Base-by-base conservation (phyloP, 2,113 vertebrate species). In the Passer domesticus region DNA sequence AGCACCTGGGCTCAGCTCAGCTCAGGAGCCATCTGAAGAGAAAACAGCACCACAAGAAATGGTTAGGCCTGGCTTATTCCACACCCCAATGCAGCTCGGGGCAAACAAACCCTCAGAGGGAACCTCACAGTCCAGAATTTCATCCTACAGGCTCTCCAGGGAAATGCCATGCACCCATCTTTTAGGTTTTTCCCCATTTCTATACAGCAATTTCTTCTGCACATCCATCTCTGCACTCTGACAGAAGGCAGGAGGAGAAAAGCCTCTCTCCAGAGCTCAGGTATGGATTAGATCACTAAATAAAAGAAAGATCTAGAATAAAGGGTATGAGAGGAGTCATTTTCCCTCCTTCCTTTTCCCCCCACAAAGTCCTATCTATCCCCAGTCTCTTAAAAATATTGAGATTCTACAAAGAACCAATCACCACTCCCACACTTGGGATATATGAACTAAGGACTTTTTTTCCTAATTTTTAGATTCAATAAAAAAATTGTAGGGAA, bases 51-150 rank as follows among this genome's bases (percentile, higher is more conserved):
- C 35, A 84, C 6, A 49, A 56, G 25, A 23, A 2, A 7, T 12
- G 28, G 37, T 46, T n/a, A 25, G 13, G 9, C 15, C 81, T 68
- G 62, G 19, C 58, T 88, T 66, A 23, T 14, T 72, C n/a, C 55
- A 62, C 37, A 55, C 15, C 33, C 46, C 53, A 39, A 1, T 11
- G n/a, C 35, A 72, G 27, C 33, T 21, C 0, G 0, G 72, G 47
- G 52, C 33, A 47, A 43, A 43, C 69, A 82, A n/a, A 52, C n/a
- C 11, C 24, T 30, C 11, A 2, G 47, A 41, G 28, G 25, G 37
- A 62, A 52, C 25, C 35, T 21, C 12, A 22, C 27, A 43, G 7
- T 16, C 58, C 47, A 41, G 24, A 49, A 27, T 69, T 83, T 55
- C 15, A 30, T 9, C 27, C 27, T 9, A 13, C 31, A 62, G 41